phyloP scores from a whole-genome alignment of 2,888 invertebrate genomes.

The Drosophila colorata region DNA sequence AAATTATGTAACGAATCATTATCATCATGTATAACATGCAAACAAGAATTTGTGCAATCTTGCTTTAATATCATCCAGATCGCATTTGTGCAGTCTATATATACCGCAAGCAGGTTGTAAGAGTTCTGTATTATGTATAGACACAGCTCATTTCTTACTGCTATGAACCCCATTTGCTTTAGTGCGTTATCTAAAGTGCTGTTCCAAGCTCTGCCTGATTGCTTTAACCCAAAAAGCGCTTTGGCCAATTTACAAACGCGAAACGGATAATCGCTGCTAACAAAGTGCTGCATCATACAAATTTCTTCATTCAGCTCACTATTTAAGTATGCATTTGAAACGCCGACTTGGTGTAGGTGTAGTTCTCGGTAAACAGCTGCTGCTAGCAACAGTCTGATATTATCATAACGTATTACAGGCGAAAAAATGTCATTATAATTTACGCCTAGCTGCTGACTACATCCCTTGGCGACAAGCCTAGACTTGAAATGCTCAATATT shows the following conservation, averaged over 20 bases:
- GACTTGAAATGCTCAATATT: too few relatives aligned
- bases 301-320: not conserved
- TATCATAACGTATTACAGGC: not conserved
- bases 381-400: not conserved
- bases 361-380: not conserved
- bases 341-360: not conserved
- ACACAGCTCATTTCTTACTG: too few relatives aligned
- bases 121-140: too few relatives aligned
- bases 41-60: too few relatives aligned
- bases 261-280: not conserved
- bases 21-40: too few relatives aligned
- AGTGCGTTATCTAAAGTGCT: too few relatives aligned
- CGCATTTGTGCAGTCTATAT: too few relatives aligned
- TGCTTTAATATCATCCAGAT: too few relatives aligned
- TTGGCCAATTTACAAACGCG: not conserved
- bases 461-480: not conserved
- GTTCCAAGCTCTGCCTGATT: too few relatives aligned
- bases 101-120: too few relatives aligned
- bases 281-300: not conserved
- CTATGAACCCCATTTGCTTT: too few relatives aligned
- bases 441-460: not conserved
- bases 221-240: not conserved
- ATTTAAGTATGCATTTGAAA: not conserved
- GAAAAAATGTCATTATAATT: not conserved
- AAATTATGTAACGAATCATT: too few relatives aligned